Percentiles rank a stretch among this genome's conserved stretches.
Evolutionary conservation across 2,888 invertebrate genomes (phyloP).

Genomic region (Spodoptera exigua): DNA sequence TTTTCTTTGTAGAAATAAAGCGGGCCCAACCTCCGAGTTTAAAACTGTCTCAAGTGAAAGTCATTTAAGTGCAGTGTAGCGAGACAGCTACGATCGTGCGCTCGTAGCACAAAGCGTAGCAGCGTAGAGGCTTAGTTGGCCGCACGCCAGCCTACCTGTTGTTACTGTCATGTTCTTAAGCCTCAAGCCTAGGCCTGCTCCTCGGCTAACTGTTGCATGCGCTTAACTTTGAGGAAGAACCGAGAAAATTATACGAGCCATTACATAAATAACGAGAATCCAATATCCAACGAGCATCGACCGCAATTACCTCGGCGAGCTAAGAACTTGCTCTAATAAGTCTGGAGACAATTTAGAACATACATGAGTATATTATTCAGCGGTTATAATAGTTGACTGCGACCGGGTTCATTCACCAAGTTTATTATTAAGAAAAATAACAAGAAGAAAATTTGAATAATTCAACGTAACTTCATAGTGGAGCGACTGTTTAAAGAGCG

Average conservation of each 20-base stretch:
- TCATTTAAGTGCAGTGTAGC: constrained; percentile 67
- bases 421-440: constrained; percentile 68
- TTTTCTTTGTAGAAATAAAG: constrained; percentile 47
- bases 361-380: constrained; percentile 24
- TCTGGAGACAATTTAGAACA: constrained; percentile 24
- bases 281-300: constrained; percentile 28
- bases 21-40: constrained; percentile 43
- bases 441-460: constrained; percentile 67
- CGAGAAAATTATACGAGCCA: constrained; percentile 49
- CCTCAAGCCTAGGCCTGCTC: constrained; percentile 58
- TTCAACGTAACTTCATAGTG: constrained; percentile 64
- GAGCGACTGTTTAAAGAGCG: constrained; percentile 67
- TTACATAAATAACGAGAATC: constrained; percentile 36
- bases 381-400: constrained; percentile 33
- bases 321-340: constrained; percentile 27
- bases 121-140: constrained; percentile 75
- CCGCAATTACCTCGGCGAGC: constrained; percentile 18
- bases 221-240: constrained; percentile 55
- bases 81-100: constrained; percentile 66
- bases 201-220: constrained; percentile 67
- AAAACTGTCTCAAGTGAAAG: constrained; percentile 65
- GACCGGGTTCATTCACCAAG: constrained; percentile 48
- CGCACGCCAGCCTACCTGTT: constrained; percentile 85
- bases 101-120: constrained; percentile 73
- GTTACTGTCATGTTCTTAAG: constrained; percentile 77